Evolutionary conservation across 1,140 invertebrate species (phyloP).

Genomic region (Drosophila melanica): DNA sequence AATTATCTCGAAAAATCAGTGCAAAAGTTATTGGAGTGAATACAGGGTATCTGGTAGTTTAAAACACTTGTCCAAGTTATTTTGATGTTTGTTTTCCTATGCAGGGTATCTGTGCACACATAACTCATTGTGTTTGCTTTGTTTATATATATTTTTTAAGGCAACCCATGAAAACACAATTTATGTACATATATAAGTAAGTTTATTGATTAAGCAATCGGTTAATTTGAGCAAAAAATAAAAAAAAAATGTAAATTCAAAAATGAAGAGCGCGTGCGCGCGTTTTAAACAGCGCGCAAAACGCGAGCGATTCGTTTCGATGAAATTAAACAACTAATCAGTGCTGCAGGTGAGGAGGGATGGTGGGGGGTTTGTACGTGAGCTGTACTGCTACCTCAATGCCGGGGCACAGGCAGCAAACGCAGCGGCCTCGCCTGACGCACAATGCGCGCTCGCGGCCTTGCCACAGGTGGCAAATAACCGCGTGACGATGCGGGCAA

Average conservation of each 20-base stretch:
- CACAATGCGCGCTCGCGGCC: constrained; percentile 52
- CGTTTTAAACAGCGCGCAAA: constrained; percentile 16
- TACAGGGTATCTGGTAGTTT: too few species aligned
- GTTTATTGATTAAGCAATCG: constrained; percentile 76
- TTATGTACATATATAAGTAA: constrained; percentile 72
- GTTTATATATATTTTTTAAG: too few species aligned
- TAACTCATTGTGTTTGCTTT: neutral
- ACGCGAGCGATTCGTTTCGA: constrained; percentile 30
- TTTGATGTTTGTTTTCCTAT: neutral
- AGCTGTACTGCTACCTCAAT: constrained; percentile 8
- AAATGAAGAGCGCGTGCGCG: constrained; percentile 40
- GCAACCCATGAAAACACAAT: constrained; percentile 9
- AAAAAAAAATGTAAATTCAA: constrained; percentile 37
- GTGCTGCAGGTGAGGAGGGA: constrained; percentile 51
- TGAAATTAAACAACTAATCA: constrained; percentile 76
- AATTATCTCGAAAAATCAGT: too few species aligned
- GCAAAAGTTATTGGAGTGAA: too few species aligned
- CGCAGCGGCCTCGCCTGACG: constrained; percentile 49
- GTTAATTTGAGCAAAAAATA: constrained; percentile 27
- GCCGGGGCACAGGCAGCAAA: constrained; percentile 49
- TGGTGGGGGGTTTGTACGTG: too few species aligned
- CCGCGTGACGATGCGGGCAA: neutral
- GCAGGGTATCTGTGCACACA: neutral
- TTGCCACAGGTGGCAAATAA: constrained; percentile 61
- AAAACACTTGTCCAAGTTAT: too few species aligned